Conservation (phyloP, 2,888 invertebrate genomes). For the Cynaeus angustus region DNA sequence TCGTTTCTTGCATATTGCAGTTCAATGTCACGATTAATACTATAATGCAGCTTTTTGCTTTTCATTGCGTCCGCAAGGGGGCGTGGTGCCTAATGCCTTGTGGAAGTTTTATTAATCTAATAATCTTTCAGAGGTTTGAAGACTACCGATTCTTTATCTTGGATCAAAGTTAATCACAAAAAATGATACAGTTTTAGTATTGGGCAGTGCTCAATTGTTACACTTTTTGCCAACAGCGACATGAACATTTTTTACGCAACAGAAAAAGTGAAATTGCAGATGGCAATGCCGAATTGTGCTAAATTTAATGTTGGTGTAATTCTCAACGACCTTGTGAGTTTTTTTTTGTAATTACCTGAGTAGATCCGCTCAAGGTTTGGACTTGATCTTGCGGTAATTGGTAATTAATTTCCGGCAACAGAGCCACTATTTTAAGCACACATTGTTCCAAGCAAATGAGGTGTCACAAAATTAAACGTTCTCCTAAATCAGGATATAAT, state of each 20-base stretch:
- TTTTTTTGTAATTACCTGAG: too few species aligned
- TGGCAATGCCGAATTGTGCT: too few species aligned
- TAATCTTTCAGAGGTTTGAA: constrained; percentile 1
- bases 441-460: constrained; percentile 54
- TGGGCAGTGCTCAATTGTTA: too few species aligned
- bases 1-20: constrained; percentile 25
- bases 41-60: constrained; percentile 19
- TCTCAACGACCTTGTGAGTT: too few species aligned
- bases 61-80: constrained; percentile 18
- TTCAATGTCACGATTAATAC: constrained; percentile 40
- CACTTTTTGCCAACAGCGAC: too few species aligned
- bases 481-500: constrained; percentile 54
- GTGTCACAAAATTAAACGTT: constrained; percentile 54
- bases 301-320: too few species aligned
- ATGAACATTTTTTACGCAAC: too few species aligned
- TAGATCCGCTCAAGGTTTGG: constrained; percentile 9
- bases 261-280: too few species aligned
- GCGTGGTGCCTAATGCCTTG: constrained; percentile 14
- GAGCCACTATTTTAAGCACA: constrained; percentile 38
- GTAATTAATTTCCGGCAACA: constrained; percentile 51
- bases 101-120: constrained; percentile 7
- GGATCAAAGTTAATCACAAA: not conserved
- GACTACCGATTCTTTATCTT: not conserved
- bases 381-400: constrained; percentile 37
- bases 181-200: not conserved